Percentiles rank a stretch among this genome's conserved stretches.
Evolutionary conservation across 2,888 invertebrate species (phyloP).

Genomic region (Dolomedes plantarius): DNA sequence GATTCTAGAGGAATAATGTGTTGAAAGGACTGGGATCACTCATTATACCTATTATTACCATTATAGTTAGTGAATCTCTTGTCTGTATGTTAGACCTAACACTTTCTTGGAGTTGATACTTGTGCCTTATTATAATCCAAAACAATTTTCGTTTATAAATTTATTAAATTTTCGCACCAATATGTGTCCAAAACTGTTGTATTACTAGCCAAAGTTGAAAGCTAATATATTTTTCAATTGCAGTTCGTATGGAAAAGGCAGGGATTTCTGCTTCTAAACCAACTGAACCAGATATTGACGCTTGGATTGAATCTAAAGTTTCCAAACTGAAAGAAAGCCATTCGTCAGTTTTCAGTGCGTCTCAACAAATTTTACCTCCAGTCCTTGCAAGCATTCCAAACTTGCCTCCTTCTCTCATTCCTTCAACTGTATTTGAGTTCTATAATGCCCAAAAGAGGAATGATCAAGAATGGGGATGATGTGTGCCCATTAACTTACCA

Average conservation of each 20-base stretch:
- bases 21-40: too few relatives aligned
- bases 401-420: slow-evolving; percentile 71
- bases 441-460: slow-evolving; percentile 10
- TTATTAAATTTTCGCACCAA: too few relatives aligned
- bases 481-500: not conserved
- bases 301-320: slow-evolving; percentile 38
- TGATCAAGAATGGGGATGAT: slow-evolving; percentile 46
- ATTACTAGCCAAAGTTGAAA: too few relatives aligned
- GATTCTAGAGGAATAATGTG: too few relatives aligned
- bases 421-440: slow-evolving; percentile 45
- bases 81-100: too few relatives aligned
- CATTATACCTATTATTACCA: too few relatives aligned
- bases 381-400: slow-evolving; percentile 57
- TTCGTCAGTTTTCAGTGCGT: not conserved
- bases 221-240: not conserved
- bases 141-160: too few relatives aligned
- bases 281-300: slow-evolving; percentile 30
- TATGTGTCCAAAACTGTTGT: too few relatives aligned
- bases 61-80: too few relatives aligned
- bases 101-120: too few relatives aligned
- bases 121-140: too few relatives aligned
- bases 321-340: slow-evolving; percentile 23
- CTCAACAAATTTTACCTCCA: slow-evolving; percentile 41
- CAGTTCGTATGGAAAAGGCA: not conserved
- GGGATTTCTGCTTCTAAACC: not conserved